Conservation (phyloP, 2,797 vertebrate genomes). For the Cossypha heuglini region DNA sequence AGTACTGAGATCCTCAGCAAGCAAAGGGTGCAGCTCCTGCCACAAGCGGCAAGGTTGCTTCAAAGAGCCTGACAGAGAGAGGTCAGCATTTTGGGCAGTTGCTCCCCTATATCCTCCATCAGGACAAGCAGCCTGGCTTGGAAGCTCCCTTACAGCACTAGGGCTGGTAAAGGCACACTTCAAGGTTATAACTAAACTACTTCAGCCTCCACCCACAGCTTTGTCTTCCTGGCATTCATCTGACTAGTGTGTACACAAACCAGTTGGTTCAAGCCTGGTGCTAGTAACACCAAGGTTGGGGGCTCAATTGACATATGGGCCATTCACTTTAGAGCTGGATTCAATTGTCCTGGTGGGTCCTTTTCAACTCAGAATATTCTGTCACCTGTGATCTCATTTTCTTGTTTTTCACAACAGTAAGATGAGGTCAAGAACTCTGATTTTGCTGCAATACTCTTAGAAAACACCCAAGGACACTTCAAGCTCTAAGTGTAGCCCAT, state of each 20-base stretch:
- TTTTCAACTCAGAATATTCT: not conserved
- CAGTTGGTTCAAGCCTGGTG: not conserved
- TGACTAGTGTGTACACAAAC: not conserved
- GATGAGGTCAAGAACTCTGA: not conserved
- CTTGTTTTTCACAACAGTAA: not conserved
- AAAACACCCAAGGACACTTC: not conserved
- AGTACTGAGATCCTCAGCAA: not conserved
- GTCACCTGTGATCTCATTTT: not conserved
- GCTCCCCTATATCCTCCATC: not conserved
- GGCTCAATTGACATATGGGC: fast-evolving
- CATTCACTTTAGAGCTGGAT: not conserved
- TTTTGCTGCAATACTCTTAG: not conserved
- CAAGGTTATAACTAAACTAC: not conserved
- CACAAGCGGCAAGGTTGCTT: not conserved
- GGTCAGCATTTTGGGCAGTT: not conserved
- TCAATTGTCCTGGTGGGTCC: not conserved
- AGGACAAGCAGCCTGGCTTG: not conserved
- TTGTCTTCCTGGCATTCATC: not conserved
- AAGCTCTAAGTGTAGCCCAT: not conserved
- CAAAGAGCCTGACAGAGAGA: not conserved
- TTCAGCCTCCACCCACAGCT: not conserved
- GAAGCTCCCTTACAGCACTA: not conserved
- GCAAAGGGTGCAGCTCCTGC: fast-evolving
- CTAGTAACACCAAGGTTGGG: not conserved
- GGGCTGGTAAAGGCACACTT: not conserved